Conservation (phyloP, 2,888 invertebrate species). For the Drosophila demipolita region DNA sequence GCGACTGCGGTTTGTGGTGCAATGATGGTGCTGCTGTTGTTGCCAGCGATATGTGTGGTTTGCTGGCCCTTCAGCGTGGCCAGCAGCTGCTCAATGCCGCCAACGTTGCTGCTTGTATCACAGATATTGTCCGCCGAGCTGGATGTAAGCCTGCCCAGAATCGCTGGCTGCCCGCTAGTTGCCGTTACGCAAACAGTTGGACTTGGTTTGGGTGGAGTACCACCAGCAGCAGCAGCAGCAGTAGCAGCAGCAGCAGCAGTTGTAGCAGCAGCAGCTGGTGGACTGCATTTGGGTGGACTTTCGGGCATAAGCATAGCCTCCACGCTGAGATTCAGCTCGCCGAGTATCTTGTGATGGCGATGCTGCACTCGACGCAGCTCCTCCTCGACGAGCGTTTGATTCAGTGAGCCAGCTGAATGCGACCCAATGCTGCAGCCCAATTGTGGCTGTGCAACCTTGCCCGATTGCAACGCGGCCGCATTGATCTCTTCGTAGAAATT, state of each 20-base stretch:
- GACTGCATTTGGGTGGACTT: conserved; percentile 86
- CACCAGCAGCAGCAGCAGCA: background rate
- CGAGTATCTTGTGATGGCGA: conserved; percentile 92
- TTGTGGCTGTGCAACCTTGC: conserved; percentile 35
- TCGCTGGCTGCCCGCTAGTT: conserved; percentile 75
- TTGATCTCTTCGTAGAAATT: conserved; percentile 83
- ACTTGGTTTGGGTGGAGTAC: conserved; percentile 43
- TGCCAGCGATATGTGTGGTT: conserved; percentile 1
- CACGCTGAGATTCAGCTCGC: conserved; percentile 93
- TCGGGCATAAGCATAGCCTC: conserved; percentile 96
- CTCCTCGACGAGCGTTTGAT: conserved; percentile 91
- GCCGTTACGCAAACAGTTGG: conserved; percentile 81
- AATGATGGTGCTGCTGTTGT: background rate
- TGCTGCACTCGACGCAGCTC: conserved; percentile 94
- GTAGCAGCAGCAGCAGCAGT: conserved; percentile 40
- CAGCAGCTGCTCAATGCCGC: conserved; percentile 88
- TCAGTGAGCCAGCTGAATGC: conserved; percentile 89
- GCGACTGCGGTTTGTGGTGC: background rate
- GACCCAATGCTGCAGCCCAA: conserved; percentile 72
- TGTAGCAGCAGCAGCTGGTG: conserved; percentile 85
- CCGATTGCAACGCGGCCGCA: conserved; percentile 66
- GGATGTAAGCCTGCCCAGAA: conserved; percentile 64
- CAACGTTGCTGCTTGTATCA: conserved; percentile 85
- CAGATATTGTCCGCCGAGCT: conserved; percentile 87
- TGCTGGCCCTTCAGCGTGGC: conserved; percentile 45